Evolutionary conservation across 92 coral and sea anemone species (phyloP).

Genomic region (Epizoanthus ramosus): DNA sequence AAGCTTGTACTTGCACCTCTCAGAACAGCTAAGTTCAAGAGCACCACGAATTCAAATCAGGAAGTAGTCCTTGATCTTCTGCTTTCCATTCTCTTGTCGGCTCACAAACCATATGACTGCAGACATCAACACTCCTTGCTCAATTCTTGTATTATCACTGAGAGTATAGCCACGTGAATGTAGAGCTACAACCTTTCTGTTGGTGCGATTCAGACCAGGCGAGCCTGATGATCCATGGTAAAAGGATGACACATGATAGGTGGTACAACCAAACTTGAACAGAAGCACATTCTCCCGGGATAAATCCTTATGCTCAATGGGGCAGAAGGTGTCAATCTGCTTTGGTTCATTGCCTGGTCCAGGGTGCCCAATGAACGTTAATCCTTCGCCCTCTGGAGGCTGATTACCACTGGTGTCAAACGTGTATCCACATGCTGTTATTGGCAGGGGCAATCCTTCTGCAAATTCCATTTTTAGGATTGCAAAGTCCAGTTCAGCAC

Average conservation of each 20-base stretch:
- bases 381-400: background rate
- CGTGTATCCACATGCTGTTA: background rate
- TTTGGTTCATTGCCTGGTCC: background rate
- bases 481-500: background rate
- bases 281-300: background rate
- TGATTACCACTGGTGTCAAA: background rate
- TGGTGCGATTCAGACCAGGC: background rate
- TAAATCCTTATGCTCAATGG: background rate
- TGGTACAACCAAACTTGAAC: background rate
- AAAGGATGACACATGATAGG: conserved; percentile 5
- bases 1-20: too few species aligned
- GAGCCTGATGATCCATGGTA: background rate
- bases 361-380: background rate
- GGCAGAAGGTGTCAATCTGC: conserved; percentile 5
- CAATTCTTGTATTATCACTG: background rate
- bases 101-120: background rate
- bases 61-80: too few species aligned
- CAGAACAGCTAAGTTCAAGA: too few species aligned
- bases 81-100: background rate
- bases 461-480: background rate
- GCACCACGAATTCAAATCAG: too few species aligned
- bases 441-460: background rate
- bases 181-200: background rate
- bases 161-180: background rate
- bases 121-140: background rate